Conservation (phyloP, 2,113 vertebrate genomes). For the Psophia crepitans region DNA sequence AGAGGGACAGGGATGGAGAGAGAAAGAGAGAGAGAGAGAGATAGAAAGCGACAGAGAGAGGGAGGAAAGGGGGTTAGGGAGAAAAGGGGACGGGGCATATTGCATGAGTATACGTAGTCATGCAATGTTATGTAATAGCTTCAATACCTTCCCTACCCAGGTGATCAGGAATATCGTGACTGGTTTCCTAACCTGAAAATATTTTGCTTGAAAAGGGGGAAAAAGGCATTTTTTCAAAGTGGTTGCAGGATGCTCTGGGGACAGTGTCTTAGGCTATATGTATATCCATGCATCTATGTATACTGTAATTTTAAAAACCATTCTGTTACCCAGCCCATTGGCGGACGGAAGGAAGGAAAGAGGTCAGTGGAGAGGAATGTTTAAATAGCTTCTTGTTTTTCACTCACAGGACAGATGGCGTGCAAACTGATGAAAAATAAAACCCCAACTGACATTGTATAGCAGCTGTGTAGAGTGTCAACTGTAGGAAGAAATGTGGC, state of each 20-base stretch:
- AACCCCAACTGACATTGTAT: slow-evolving; percentile 15
- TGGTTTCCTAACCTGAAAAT: neutral
- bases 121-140: neutral
- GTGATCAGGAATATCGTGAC: neutral
- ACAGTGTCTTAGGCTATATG: neutral
- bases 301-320: neutral
- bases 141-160: neutral
- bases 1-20: neutral
- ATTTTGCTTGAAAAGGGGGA: neutral
- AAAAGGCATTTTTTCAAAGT: neutral
- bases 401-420: slow-evolving; percentile 57
- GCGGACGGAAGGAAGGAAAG: slow-evolving; percentile 59
- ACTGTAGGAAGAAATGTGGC: neutral
- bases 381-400: slow-evolving; percentile 63
- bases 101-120: neutral
- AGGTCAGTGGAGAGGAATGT: slow-evolving; percentile 56
- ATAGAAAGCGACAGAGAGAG: neutral
- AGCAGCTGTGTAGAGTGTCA: slow-evolving; percentile 36
- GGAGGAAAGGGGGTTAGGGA: neutral
- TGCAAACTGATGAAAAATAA: slow-evolving; percentile 60
- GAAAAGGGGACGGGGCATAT: neutral
- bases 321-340: neutral
- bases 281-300: neutral
- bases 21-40: neutral
- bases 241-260: neutral